Conservation (phyloP, 1,140 invertebrate species). For the Adoxophyes honmai region DNA sequence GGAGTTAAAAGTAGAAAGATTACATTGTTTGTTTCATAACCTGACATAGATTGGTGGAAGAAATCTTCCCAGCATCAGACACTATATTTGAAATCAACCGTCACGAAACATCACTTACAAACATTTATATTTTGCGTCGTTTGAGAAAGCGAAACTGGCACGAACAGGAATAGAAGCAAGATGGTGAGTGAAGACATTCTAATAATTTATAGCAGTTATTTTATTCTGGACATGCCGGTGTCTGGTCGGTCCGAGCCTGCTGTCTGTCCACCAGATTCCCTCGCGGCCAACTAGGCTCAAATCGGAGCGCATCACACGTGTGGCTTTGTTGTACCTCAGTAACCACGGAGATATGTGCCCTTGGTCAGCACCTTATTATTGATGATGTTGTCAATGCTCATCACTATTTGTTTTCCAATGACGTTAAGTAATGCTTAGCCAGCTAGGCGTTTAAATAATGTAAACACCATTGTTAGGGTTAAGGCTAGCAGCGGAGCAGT, state of each 20-base stretch:
- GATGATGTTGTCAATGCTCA: constrained; percentile 34
- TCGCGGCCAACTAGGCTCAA: not conserved
- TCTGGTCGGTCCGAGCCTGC: not conserved
- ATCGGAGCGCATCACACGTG: not conserved
- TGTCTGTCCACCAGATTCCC: not conserved
- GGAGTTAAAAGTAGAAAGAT: not conserved
- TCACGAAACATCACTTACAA: constrained; percentile 63
- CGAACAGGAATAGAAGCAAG: constrained; percentile 24
- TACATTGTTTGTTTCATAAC: not conserved
- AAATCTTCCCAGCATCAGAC: not conserved
- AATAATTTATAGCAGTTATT: constrained; percentile 10
- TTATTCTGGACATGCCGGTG: constrained; percentile 8
- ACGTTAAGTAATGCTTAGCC: not conserved
- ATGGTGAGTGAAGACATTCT: constrained; percentile 15
- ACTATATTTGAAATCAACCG: not conserved
- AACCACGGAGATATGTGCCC: constrained; percentile 61
- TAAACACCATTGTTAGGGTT: not conserved
- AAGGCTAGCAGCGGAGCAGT: not conserved
- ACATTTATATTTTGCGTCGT: constrained; percentile 80
- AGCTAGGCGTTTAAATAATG: not conserved
- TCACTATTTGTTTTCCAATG: constrained; percentile 23
- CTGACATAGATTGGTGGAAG: constrained; percentile 1
- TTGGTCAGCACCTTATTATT: constrained; percentile 55
- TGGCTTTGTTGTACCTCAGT: constrained; percentile 42
- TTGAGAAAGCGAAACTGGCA: constrained; percentile 48